phyloP scores from a whole-genome alignment of 2,888 invertebrate species.

The Eretmocerus hayati region DNA sequence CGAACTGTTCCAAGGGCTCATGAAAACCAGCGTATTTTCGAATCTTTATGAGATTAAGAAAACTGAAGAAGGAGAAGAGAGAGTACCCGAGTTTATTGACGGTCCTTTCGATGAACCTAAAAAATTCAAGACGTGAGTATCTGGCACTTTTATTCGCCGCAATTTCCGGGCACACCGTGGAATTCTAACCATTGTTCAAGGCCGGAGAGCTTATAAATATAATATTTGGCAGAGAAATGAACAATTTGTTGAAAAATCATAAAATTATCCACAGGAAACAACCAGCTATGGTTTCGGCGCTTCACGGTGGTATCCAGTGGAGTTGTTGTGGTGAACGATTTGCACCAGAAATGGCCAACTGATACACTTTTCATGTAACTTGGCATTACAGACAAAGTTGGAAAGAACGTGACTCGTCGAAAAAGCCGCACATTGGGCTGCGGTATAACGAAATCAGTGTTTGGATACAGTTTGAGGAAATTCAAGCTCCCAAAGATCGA shows the following conservation, averaged over 20 bases:
- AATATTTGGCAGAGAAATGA: too few relatives aligned
- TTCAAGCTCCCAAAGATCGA: constrained; percentile 84
- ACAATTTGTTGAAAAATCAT: too few relatives aligned
- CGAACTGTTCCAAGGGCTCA: constrained; percentile 76
- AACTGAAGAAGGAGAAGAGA: constrained; percentile 38
- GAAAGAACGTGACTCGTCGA: constrained; percentile 74
- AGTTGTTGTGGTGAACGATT: constrained; percentile 93
- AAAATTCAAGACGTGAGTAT: constrained; percentile 64
- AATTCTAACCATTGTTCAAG: too few relatives aligned
- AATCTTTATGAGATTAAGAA: constrained; percentile 35
- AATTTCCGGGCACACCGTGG: not conserved
- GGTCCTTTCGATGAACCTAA: constrained; percentile 65
- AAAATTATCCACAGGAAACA: constrained; percentile 60
- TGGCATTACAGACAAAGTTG: constrained; percentile 98
- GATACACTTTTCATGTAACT: constrained; percentile 93
- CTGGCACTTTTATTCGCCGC: not conserved
- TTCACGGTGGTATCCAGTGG: constrained; percentile 93
- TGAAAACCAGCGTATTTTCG: constrained; percentile 75
- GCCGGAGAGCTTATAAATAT: too few relatives aligned
- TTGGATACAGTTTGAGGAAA: constrained; percentile 92
- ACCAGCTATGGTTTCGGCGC: constrained; percentile 57
- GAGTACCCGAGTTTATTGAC: constrained; percentile 50
- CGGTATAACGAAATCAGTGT: constrained; percentile 88
- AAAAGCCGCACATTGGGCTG: constrained; percentile 74
- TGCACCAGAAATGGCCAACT: constrained; percentile 81